Percentiles rank a stretch among this genome's conserved stretches.
Conservation (phyloP, 2,888 invertebrate genomes). For the Mylabris sibirica region DNA sequence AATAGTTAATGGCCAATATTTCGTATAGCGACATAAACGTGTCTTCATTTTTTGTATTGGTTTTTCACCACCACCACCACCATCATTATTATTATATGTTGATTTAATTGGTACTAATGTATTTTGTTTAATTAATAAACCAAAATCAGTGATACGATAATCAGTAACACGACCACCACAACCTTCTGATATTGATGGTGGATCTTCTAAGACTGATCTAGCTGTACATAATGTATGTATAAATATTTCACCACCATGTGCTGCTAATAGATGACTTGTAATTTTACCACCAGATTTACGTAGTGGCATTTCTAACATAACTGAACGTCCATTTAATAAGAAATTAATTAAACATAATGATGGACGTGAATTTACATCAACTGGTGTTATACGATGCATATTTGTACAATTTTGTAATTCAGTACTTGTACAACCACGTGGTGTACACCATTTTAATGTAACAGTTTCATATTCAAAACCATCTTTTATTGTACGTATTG, state of each 20-base stretch:
- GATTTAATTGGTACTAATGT: constrained; percentile 75
- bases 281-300: constrained; percentile 85
- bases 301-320: constrained; percentile 89
- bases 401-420: constrained; percentile 85
- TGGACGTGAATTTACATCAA: constrained; percentile 95
- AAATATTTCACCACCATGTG: constrained; percentile 95
- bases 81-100: constrained; percentile 54
- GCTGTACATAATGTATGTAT: constrained; percentile 89
- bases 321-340: constrained; percentile 91
- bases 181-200: constrained; percentile 94
- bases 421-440: constrained; percentile 81
- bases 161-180: constrained; percentile 93
- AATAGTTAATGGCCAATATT: constrained; percentile 89
- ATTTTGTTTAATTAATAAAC: constrained; percentile 85
- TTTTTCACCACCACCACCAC: too few relatives aligned
- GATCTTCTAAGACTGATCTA: constrained; percentile 89
- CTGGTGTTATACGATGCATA: constrained; percentile 91
- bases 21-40: constrained; percentile 78
- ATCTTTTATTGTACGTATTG: constrained; percentile 73
- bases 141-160: constrained; percentile 87
- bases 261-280: constrained; percentile 90
- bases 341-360: constrained; percentile 98
- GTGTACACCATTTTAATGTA: constrained; percentile 97
- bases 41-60: constrained; percentile 72
- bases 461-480: constrained; percentile 83